Conservation (phyloP, 2,888 invertebrate species). For the Perithous albicinctus region DNA sequence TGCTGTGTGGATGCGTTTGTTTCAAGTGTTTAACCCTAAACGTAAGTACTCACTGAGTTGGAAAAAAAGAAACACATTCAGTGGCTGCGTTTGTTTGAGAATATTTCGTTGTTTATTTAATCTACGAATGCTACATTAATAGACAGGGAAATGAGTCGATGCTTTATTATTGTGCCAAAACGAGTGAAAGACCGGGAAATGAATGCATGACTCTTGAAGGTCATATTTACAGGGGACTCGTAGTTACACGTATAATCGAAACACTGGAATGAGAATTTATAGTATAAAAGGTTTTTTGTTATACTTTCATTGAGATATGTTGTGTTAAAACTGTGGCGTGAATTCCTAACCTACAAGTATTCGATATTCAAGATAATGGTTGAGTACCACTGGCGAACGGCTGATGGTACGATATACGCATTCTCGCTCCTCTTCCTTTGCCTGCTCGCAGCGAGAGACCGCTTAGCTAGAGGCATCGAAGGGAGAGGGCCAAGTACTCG, state of each 20-base stretch:
- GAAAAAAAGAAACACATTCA: neutral
- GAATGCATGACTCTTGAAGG: neutral
- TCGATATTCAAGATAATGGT: neutral
- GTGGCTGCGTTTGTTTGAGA: no score
- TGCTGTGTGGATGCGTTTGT: constrained; percentile 9
- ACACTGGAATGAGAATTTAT: neutral
- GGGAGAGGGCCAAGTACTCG: constrained; percentile 34
- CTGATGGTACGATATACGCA: constrained; percentile 69
- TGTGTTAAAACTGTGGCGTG: neutral
- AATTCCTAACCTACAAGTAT: constrained; percentile 55
- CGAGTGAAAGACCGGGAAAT: no score
- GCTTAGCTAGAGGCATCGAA: neutral
- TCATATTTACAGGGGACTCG: neutral
- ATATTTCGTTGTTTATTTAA: neutral
- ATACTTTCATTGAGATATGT: neutral
- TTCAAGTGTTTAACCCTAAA: neutral
- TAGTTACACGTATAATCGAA: neutral
- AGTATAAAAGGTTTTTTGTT: neutral
- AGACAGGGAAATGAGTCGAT: neutral
- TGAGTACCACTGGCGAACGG: constrained; percentile 64
- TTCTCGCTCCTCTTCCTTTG: constrained; percentile 36
- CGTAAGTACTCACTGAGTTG: neutral
- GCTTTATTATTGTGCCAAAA: constrained; percentile 1
- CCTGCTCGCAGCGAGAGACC: constrained; percentile 26
- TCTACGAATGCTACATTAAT: neutral